Percentiles rank a stretch among this genome's conserved stretches.
phyloP scores from a whole-genome alignment of 1,140 invertebrate genomes.

The Meloidogyne exigua region DNA sequence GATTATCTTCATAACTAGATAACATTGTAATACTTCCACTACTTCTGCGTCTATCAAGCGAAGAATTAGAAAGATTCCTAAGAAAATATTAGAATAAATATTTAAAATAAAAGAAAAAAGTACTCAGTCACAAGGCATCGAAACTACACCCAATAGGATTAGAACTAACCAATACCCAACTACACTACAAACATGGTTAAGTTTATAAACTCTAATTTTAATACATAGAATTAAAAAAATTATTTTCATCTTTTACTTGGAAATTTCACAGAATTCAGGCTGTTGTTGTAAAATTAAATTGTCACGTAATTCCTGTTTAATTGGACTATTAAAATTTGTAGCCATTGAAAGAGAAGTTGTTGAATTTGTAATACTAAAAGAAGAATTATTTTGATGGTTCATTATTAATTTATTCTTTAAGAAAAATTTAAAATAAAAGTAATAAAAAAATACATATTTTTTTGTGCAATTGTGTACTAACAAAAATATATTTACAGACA shows the following conservation, averaged over 20 bases:
- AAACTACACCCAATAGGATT: not conserved
- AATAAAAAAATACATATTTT: not conserved
- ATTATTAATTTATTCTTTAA: not conserved
- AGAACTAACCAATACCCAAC: too few species aligned
- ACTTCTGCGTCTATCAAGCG: conserved; percentile 1
- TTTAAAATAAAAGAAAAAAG: not conserved
- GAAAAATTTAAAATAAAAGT: not conserved
- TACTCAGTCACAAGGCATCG: not conserved
- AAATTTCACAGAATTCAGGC: not conserved
- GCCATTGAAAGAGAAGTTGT: not conserved
- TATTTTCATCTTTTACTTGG: not conserved
- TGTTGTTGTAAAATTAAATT: not conserved
- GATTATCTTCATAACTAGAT: not conserved
- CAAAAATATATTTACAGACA: not conserved
- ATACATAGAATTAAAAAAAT: too few species aligned
- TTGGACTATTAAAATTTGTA: not conserved
- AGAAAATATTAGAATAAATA: not conserved
- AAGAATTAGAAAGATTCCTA: not conserved
- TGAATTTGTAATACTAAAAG: not conserved
- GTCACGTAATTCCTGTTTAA: not conserved
- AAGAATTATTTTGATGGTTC: not conserved
- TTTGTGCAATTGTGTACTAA: not conserved
- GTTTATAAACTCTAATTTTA: too few species aligned
- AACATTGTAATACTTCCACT: not conserved
- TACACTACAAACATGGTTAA: not conserved